A percentile compares a stretch with the other conserved stretches of the same genome.
Evolutionary conservation across 2,888 invertebrate species (phyloP).

Genomic region (Eledone cirrhosa): DNA sequence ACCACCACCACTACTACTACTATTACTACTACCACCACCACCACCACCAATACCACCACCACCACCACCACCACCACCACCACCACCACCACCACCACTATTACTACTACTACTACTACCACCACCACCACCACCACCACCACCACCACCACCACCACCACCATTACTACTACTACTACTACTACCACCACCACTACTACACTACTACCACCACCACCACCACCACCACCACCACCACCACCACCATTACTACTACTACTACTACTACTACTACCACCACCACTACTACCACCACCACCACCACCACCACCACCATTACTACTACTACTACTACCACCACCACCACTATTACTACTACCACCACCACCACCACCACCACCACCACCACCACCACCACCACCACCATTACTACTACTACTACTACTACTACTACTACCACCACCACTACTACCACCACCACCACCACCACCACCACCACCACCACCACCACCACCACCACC

Average conservation of each 20-base stretch:
- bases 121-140: not conserved
- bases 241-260: too few species aligned
- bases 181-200: not conserved
- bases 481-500: not conserved
- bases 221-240: too few species aligned
- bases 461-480: too few species aligned
- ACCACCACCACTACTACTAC: not conserved
- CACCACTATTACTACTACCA: too few species aligned
- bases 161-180: constrained; percentile 25
- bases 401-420: not conserved
- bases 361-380: not conserved
- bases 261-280: not conserved
- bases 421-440: not conserved
- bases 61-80: not conserved
- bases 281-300: too few species aligned
- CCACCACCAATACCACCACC: too few species aligned
- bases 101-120: too few species aligned
- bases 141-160: too few species aligned
- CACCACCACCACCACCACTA: not conserved
- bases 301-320: not conserved
- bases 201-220: not conserved
- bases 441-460: not conserved
- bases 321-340: not conserved
- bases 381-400: too few species aligned
- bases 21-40: not conserved